Evolutionary conservation across 2,888 invertebrate species (phyloP).

Genomic region (Orchesella flavescens): DNA sequence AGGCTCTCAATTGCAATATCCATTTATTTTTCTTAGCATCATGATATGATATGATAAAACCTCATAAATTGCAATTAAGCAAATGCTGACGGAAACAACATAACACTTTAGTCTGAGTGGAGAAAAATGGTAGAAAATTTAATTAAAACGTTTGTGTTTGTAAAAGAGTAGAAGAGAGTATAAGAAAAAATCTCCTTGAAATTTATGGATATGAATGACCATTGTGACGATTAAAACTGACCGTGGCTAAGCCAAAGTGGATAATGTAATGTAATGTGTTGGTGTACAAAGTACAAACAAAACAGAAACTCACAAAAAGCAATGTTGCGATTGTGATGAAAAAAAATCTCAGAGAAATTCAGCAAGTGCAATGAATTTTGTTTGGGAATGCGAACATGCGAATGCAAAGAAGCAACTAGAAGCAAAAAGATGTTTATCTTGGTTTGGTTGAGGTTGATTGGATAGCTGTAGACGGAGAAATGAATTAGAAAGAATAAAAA

Average conservation of each 20-base stretch:
- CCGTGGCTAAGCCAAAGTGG: constrained; percentile 8
- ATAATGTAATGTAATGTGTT: neutral
- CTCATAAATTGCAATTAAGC: constrained; percentile 56
- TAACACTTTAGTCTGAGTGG: constrained; percentile 11
- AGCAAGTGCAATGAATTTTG: too few species aligned
- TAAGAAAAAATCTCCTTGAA: constrained; percentile 19
- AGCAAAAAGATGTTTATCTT: constrained; percentile 7
- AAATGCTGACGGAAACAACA: constrained; percentile 42
- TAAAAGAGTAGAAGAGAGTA: neutral
- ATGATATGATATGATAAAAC: constrained; percentile 23
- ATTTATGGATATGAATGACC: constrained; percentile 51
- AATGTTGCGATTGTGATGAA: too few species aligned
- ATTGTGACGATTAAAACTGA: constrained; percentile 49
- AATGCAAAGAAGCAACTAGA: too few species aligned
- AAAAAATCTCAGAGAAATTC: too few species aligned
- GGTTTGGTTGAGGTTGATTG: neutral
- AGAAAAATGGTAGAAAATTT: constrained; percentile 39
- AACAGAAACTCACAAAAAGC: too few species aligned
- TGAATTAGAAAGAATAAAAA: neutral
- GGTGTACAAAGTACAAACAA: neutral
- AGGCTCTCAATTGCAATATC: constrained; percentile 28
- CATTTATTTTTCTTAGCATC: constrained; percentile 12
- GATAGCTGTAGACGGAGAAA: constrained; percentile 9
- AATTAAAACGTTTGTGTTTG: constrained; percentile 40
- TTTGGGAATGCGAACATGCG: too few species aligned